Conservation (phyloP, 2,888 invertebrate genomes). For the Sphaerophoria rueppellii region DNA sequence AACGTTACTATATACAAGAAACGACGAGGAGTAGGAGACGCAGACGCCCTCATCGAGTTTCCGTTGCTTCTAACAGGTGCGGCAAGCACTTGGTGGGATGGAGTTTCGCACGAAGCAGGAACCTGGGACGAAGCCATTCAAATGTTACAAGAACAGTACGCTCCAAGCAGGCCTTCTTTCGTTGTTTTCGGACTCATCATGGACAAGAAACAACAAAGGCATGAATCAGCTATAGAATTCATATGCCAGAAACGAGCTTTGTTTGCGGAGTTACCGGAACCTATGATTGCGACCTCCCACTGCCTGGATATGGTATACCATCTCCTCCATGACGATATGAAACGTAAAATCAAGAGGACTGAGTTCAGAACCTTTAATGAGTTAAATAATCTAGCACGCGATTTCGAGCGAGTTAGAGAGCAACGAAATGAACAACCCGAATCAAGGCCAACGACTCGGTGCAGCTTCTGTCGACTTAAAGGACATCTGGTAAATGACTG, state of each 20-base stretch:
- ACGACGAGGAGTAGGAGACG: neutral
- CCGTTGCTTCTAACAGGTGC: neutral
- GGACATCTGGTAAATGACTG: neutral
- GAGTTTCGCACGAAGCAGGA: slow-evolving; percentile 6
- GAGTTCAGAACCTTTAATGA: slow-evolving; percentile 10
- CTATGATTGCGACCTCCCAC: neutral
- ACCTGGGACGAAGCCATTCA: slow-evolving; percentile 5
- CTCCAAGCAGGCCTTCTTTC: neutral
- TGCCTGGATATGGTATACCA: slow-evolving; percentile 17
- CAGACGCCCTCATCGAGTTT: slow-evolving; percentile 9
- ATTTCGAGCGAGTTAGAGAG: neutral
- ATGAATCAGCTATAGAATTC: neutral
- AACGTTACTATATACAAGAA: slow-evolving; percentile 15
- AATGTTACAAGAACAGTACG: slow-evolving; percentile 9
- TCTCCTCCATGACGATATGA: neutral
- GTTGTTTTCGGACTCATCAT: slow-evolving; percentile 1
- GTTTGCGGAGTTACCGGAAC: slow-evolving; percentile 3
- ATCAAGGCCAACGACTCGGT: neutral
- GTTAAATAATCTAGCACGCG: neutral
- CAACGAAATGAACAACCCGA: neutral
- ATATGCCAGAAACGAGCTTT: neutral
- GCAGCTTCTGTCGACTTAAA: neutral
- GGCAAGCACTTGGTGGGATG: slow-evolving; percentile 22
- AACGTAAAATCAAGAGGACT: neutral
- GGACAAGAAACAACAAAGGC: neutral